phyloP scores from a whole-genome alignment of 2,797 vertebrate species.

The Cyprinodon diabolis region DNA sequence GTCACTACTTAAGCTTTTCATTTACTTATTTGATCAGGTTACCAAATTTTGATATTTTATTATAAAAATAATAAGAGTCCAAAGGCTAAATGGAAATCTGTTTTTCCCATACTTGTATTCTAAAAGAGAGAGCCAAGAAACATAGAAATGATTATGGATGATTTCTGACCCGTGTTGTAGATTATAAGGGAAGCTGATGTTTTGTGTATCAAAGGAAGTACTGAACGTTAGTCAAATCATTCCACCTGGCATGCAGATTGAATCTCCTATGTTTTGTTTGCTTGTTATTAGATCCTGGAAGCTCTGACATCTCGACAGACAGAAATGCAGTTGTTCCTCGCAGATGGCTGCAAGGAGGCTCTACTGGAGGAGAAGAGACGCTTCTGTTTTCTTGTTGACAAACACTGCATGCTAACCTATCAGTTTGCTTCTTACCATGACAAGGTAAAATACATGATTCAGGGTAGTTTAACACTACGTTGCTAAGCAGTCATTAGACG shows the following conservation, averaged over 20 bases:
- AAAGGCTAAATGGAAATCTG: background rate
- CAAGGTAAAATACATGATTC: constrained; percentile 79
- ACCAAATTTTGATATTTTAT: too few species aligned
- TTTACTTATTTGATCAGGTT: too few species aligned
- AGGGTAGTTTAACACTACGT: background rate
- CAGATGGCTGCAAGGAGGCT: constrained; percentile 93
- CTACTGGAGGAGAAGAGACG: constrained; percentile 95
- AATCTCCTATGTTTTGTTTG: constrained; percentile 14
- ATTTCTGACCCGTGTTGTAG: too few species aligned
- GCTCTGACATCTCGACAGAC: constrained; percentile 87
- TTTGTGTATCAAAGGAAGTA: background rate
- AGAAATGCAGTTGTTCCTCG: constrained; percentile 94
- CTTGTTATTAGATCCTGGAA: constrained; percentile 75
- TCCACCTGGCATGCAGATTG: background rate
- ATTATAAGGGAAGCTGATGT: too few species aligned
- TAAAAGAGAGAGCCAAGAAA: background rate
- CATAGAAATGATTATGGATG: too few species aligned
- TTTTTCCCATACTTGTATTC: background rate
- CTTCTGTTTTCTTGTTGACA: constrained; percentile 97
- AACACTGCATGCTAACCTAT: constrained; percentile 91
- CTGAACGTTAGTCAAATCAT: constrained; percentile 4
- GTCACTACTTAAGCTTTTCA: too few species aligned
- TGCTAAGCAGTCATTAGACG: too few species aligned
- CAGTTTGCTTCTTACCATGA: constrained; percentile 86
- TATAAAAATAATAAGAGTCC: too few species aligned